A percentile compares a stretch with the other conserved stretches of the same genome.
These are phyloP conservation scores for Gastracanthus pulcherrimus DNA, from an alignment of 2,888 invertebrate genomes.

Conservation along the genomic window DNA sequence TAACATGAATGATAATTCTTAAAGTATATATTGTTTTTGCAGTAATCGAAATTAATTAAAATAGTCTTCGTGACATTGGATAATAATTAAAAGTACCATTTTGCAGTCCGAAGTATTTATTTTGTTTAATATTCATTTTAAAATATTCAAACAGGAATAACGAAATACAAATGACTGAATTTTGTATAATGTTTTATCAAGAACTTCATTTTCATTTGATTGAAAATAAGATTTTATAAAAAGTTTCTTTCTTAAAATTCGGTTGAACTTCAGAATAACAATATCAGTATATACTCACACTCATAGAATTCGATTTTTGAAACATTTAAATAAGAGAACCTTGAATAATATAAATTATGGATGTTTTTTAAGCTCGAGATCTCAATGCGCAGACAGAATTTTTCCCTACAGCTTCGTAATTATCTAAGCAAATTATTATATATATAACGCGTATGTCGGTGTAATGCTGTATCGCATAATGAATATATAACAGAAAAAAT, in stretches of 20 bases:
- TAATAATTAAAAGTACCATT: too few relatives aligned
- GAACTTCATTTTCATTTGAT: background rate
- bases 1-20: too few relatives aligned
- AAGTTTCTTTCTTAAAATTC: background rate
- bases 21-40: too few relatives aligned
- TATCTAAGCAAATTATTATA: background rate
- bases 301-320: background rate
- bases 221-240: background rate
- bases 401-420: constrained; percentile 26
- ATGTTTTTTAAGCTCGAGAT: background rate
- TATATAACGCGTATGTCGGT: constrained; percentile 25
- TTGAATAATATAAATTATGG: background rate
- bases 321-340: background rate
- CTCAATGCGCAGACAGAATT: constrained; percentile 58
- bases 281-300: too few relatives aligned
- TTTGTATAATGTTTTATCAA: background rate
- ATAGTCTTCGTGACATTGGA: too few relatives aligned
- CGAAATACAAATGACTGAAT: background rate
- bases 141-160: too few relatives aligned
- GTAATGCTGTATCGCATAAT: constrained; percentile 41
- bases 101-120: too few relatives aligned
- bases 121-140: background rate
- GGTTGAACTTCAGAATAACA: background rate
- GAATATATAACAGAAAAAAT: constrained; percentile 51
- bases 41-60: too few relatives aligned